Evolutionary conservation across 1,140 invertebrate species (phyloP), one percentile per base, ranked within the genome.

Genomic region (Littorina saxatilis): DNA sequence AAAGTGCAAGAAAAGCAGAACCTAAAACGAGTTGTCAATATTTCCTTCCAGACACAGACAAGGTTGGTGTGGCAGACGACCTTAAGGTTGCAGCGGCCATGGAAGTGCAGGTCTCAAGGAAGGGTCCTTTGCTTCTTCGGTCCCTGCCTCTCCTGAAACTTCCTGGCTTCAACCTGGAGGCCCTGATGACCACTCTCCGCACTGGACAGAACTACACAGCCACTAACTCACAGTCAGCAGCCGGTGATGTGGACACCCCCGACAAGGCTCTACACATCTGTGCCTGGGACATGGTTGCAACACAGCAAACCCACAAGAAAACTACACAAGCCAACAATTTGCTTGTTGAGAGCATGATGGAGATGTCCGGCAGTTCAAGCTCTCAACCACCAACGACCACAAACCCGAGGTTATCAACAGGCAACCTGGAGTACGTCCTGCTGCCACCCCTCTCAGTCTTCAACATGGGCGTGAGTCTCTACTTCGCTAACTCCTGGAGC

Each of bases 401-500:
- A 3, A 73, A 52, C 27, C 70, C 39, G 23, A n/a, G 70, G 23
- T 73, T 52, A 9, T n/a, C 40, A 9, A n/a, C n/a, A 13, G 70
- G 43, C 27, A 73, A 4, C 27, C 7, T 20, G 40, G 52, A 82
- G 3, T 66, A 84, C 63, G 52, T 86, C 9, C 68, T 74, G 32
- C 73, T 87, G 58, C 81, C 80, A 23, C 75, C 83, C 32, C 27
- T 75, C 9, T 13, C 72, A 0, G 76, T 86, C 52, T 68, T 86
- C 9, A 68, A 85, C 29, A 11, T 47, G n/a, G 52, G 73, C 23
- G 76, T 52, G 7, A 84, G 86, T 23, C 35, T 89, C 63, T 89
- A 89, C 63, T 89, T 89, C 80, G 85, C 88, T 15, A 87, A 89
- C 78, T 89, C 85, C 58, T 88, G 86, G 82, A 87, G 84, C 73